Evolutionary conservation across 2,797 vertebrate genomes (phyloP), one percentile per base, ranked within the genome.

Genomic region (Scolopax bukidnonensis): DNA sequence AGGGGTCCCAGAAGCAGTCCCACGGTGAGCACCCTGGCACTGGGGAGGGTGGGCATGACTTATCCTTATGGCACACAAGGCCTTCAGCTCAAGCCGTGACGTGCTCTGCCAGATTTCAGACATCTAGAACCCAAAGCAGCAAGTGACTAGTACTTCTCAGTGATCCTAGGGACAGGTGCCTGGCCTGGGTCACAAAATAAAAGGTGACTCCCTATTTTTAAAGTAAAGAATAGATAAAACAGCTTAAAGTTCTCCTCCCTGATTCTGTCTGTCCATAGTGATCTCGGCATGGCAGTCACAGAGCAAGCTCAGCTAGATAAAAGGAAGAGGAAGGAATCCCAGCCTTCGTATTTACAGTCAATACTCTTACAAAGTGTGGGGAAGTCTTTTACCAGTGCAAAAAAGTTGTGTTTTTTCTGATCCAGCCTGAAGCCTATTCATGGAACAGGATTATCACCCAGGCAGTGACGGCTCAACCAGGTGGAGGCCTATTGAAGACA

Each of bases 61-160:
- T 15, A 9, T 19, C 3, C 0, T 33, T 28, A 4, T 0, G 4
- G 36, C 0, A 69, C 40, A 53, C 3, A 9, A 60, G 88, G 15
- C 61, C 65, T 33, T 61, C 30, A 30, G 10, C 80, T 74, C 53
- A 81, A 87, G 68, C 71, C 78, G 41, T 11, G 45, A n/a, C 10
- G 20, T 57, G 81, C 45, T 85, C 36, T 77, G 75, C 65, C 64
- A 93, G 64, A 36, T 6, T 6, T 43, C 11, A 2, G 43, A 68
- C 78, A 78, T 11, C 41, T n/a, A 5, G 1, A 30, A 38, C 13
- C 33, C 69, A 12, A 45, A 73, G 40, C 74, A 70, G 36, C 4
- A n/a, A 67, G 60, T 16, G 48, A 21, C 57, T 15, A 50, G 17
- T 6, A n/a, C 8, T 54, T 47, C 57, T n/a, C 53, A 28, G 50